Conservation (phyloP, 2,797 vertebrate genomes). For the Petrocephalus sullivani region DNA sequence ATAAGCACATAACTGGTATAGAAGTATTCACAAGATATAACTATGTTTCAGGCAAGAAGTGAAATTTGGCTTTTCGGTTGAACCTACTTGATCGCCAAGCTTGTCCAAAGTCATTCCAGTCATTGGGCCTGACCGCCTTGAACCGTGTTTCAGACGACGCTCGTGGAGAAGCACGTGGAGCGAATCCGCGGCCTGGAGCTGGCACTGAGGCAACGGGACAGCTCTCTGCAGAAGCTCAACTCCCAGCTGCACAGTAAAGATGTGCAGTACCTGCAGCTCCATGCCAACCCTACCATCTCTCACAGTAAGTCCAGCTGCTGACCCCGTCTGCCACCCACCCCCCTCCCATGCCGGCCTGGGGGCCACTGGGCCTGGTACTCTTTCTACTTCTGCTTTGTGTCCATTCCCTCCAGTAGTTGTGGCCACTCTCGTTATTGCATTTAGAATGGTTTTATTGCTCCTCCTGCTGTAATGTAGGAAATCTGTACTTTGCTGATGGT, state of each 20-base stretch:
- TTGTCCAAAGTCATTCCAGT: neutral
- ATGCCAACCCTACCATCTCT: conserved; percentile 62
- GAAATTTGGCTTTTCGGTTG: neutral
- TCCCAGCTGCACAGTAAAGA: conserved; percentile 77
- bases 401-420: neutral
- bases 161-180: conserved; percentile 90
- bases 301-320: conserved; percentile 57
- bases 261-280: conserved; percentile 81
- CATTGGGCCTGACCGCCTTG: neutral
- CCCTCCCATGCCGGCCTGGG: neutral
- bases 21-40: neutral
- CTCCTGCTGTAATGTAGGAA: neutral
- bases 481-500: neutral
- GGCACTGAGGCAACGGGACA: conserved; percentile 77
- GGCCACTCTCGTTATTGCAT: neutral
- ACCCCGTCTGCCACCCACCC: neutral
- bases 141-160: conserved; percentile 65
- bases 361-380: neutral
- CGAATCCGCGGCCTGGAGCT: conserved; percentile 86
- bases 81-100: neutral
- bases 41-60: neutral
- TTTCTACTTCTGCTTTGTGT: neutral
- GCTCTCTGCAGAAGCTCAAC: conserved; percentile 77
- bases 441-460: neutral
- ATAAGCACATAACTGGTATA: neutral